Evolutionary conservation across 2,888 invertebrate genomes (phyloP).

Genomic region (Noctua comes): DNA sequence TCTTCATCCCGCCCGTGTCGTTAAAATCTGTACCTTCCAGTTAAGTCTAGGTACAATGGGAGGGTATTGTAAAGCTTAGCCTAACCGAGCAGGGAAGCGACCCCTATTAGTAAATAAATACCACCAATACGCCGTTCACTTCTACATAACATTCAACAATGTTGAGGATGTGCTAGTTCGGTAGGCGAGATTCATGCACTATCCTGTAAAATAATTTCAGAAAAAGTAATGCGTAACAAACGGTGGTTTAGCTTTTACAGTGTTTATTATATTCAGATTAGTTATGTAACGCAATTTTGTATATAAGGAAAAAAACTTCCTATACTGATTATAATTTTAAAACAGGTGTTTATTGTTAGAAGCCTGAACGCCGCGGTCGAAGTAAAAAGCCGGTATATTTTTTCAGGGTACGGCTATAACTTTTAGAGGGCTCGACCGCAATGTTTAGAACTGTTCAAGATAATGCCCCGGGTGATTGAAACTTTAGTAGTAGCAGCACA

Average conservation of each 20-base stretch:
- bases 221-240: neutral
- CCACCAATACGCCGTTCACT: conserved; percentile 22
- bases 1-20: conserved; percentile 22
- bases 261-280: conserved; percentile 7
- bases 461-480: conserved; percentile 62
- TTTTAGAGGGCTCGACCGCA: conserved; percentile 34
- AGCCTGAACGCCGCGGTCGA: neutral
- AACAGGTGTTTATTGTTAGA: conserved; percentile 35
- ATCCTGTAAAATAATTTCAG: neutral
- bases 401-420: conserved; percentile 46
- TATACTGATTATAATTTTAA: conserved; percentile 5
- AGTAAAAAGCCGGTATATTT: conserved; percentile 44
- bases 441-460: conserved; percentile 61
- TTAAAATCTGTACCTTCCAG: conserved; percentile 43
- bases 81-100: neutral
- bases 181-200: neutral
- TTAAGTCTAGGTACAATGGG: conserved; percentile 1
- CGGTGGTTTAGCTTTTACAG: neutral
- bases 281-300: neutral
- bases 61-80: conserved; percentile 16
- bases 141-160: conserved; percentile 30
- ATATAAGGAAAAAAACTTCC: neutral
- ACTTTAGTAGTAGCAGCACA: conserved; percentile 67
- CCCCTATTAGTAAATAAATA: conserved; percentile 29
- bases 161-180: neutral